phyloP scores from a whole-genome alignment of 2,113 vertebrate species.

The Psophia crepitans region DNA sequence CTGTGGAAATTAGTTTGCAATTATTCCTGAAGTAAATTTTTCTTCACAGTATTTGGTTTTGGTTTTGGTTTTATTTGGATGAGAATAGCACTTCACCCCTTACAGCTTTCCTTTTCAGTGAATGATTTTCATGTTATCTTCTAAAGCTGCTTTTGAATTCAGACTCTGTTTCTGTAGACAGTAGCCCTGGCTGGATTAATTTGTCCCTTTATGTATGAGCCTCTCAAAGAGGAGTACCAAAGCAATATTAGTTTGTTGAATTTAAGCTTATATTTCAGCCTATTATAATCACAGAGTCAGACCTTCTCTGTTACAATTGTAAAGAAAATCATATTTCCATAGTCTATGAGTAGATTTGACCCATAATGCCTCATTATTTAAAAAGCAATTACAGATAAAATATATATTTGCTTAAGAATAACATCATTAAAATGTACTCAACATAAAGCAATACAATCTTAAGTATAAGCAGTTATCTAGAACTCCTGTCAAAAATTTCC shows the following conservation, averaged over 20 bases:
- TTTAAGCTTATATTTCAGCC: not conserved
- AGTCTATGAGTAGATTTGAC: not conserved
- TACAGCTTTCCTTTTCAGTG: not conserved
- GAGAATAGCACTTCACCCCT: not conserved
- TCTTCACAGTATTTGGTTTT: not conserved
- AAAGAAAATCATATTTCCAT: not conserved
- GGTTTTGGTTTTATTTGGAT: not conserved
- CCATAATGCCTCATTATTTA: not conserved
- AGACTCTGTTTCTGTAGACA: not conserved
- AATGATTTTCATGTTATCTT: not conserved
- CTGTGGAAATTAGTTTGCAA: not conserved
- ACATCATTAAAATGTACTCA: not conserved
- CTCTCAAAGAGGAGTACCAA: not conserved
- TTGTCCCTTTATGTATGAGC: not conserved
- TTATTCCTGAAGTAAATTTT: not conserved
- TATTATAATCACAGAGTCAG: not conserved
- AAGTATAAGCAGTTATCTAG: not conserved
- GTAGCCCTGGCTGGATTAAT: not conserved
- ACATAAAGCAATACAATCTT: not conserved
- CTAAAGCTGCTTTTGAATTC: not conserved
- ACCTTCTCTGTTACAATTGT: not conserved
- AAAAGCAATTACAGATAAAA: not conserved
- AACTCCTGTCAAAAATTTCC: not conserved
- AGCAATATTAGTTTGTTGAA: not conserved
- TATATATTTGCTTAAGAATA: not conserved